phyloP scores from a whole-genome alignment of 2,113 vertebrate species.

The Tylochromis polylepis region DNA sequence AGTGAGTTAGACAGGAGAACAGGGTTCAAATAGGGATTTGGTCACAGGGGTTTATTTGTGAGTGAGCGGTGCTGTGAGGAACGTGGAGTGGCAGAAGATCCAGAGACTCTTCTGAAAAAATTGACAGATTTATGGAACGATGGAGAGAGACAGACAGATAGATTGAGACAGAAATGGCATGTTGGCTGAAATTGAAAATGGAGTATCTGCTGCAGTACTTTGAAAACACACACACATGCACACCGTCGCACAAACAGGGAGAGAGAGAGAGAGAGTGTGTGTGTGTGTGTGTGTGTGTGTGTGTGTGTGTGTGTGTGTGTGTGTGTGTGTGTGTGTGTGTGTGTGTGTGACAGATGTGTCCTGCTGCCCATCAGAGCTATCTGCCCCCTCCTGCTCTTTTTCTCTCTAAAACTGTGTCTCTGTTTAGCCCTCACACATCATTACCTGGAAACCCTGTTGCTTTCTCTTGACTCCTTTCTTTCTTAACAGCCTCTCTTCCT shows the following conservation, averaged over 20 bases:
- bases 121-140: slow-evolving; percentile 26
- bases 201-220: slow-evolving; percentile 39
- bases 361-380: slow-evolving; percentile 22
- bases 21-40: not conserved
- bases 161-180: slow-evolving; percentile 28
- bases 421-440: slow-evolving; percentile 44
- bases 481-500: slow-evolving; percentile 17
- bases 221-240: not conserved
- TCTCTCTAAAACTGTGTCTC: slow-evolving; percentile 11
- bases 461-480: slow-evolving; percentile 11
- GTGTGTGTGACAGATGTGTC: slow-evolving; percentile 9
- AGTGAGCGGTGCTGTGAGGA: not conserved
- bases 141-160: slow-evolving; percentile 1
- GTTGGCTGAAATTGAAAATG: slow-evolving; percentile 55
- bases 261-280: not conserved
- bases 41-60: not conserved
- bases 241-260: slow-evolving; percentile 1
- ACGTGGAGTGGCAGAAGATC: not conserved
- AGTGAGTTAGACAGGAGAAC: not conserved
- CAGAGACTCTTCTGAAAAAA: slow-evolving; percentile 21
- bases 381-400: slow-evolving; percentile 1
- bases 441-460: slow-evolving; percentile 40
- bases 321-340: not conserved
- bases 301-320: not conserved
- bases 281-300: not conserved